phyloP scores from a whole-genome alignment of 2,888 invertebrate genomes.

The Leucoma salicis region DNA sequence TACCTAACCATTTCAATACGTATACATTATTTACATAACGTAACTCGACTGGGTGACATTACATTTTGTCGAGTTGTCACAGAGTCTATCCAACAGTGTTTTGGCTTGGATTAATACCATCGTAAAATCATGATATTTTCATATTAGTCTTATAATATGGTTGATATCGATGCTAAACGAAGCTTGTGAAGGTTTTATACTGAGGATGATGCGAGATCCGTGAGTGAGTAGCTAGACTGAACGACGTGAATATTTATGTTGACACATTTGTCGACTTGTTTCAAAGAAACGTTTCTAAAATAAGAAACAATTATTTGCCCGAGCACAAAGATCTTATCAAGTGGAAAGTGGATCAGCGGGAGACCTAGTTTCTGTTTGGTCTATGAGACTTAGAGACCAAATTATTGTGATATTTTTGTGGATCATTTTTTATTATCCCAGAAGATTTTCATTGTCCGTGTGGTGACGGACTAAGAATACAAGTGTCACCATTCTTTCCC shows the following conservation, averaged over 20 bases:
- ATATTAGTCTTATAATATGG: constrained; percentile 45
- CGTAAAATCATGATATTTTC: constrained; percentile 56
- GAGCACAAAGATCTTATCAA: constrained; percentile 22
- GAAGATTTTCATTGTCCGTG: too few species aligned
- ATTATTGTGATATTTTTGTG: constrained; percentile 1
- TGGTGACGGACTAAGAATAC: too few species aligned
- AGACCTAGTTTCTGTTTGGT: constrained; percentile 21
- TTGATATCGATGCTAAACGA: constrained; percentile 41
- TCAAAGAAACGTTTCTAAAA: constrained; percentile 29
- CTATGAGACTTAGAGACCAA: not conserved
- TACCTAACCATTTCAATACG: constrained; percentile 41
- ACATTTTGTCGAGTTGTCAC: constrained; percentile 43
- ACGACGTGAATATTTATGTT: constrained; percentile 32
- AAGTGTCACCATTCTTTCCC: too few species aligned
- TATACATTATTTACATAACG: constrained; percentile 44
- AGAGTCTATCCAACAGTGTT: constrained; percentile 30
- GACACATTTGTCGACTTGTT: constrained; percentile 34
- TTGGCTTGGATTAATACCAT: constrained; percentile 44
- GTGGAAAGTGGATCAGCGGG: constrained; percentile 21
- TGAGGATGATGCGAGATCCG: constrained; percentile 30
- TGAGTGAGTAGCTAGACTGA: constrained; percentile 16
- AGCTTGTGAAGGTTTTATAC: constrained; percentile 38
- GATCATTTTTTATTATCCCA: too few species aligned
- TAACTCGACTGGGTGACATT: constrained; percentile 36
- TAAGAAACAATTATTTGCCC: constrained; percentile 27